Evolutionary conservation across 2,888 invertebrate genomes (phyloP).

Genomic region (Mythimna albipuncta): DNA sequence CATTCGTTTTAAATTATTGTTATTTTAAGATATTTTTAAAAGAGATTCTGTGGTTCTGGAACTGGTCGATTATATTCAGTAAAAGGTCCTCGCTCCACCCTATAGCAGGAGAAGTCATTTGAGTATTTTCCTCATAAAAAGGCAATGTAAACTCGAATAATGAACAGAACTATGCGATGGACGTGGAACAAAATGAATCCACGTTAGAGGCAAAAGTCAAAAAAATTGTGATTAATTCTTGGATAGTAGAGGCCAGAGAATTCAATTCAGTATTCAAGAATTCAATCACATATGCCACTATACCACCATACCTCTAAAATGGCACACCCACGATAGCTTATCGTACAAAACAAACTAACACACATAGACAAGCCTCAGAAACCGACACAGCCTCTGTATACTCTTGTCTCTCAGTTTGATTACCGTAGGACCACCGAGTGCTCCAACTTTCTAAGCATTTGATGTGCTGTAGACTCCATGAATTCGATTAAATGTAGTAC

Average conservation of each 20-base stretch:
- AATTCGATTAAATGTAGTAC: conserved; percentile 42
- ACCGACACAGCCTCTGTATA: conserved; percentile 45
- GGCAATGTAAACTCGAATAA: no score
- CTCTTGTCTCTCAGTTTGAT: conserved; percentile 79
- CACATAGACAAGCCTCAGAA: conserved; percentile 21
- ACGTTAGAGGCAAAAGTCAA: neutral
- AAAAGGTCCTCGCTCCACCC: no score
- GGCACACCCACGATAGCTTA: neutral
- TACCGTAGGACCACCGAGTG: conserved; percentile 79
- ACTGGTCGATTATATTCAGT: no score
- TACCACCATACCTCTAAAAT: neutral
- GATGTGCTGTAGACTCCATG: conserved; percentile 70
- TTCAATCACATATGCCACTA: neutral
- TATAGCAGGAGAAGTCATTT: no score
- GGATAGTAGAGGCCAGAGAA: no score
- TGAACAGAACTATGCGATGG: no score
- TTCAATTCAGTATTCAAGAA: no score
- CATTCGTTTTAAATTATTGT: no score
- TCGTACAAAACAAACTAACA: conserved; percentile 1
- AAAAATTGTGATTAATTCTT: no score
- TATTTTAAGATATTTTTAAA: no score
- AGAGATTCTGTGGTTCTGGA: no score
- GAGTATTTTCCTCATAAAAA: no score
- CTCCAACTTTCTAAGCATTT: conserved; percentile 82
- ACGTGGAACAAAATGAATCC: neutral